Conservation (phyloP, 2,888 invertebrate genomes). For the Teinopalpus imperialis region DNA sequence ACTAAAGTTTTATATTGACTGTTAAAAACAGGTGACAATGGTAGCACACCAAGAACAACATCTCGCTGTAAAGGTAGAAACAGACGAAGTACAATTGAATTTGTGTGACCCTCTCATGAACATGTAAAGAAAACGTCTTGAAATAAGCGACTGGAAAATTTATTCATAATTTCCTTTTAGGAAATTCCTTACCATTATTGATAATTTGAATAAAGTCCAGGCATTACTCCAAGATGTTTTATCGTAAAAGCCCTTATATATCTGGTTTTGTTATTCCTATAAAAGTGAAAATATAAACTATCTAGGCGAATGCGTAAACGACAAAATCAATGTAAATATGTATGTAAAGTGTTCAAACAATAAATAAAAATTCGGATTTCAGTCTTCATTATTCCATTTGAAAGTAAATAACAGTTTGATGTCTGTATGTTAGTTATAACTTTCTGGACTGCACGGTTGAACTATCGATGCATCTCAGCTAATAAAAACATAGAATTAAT, state of each 20-base stretch:
- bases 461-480: background rate
- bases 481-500: background rate
- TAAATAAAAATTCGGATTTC: background rate
- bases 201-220: background rate
- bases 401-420: slow-evolving; percentile 9
- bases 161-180: too few relatives aligned
- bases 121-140: slow-evolving; percentile 4
- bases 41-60: slow-evolving; percentile 56
- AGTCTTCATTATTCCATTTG: background rate
- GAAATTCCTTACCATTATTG: too few relatives aligned
- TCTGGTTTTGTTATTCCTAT: background rate
- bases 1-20: too few relatives aligned
- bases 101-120: slow-evolving; percentile 19
- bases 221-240: slow-evolving; percentile 4
- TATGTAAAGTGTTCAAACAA: too few relatives aligned
- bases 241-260: background rate
- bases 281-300: too few relatives aligned
- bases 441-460: background rate
- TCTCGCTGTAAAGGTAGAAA: slow-evolving; percentile 68
- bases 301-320: too few relatives aligned
- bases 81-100: slow-evolving; percentile 6
- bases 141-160: too few relatives aligned
- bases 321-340: slow-evolving; percentile 15
- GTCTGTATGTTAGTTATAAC: background rate
- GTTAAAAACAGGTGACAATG: slow-evolving; percentile 63